Base-by-base conservation (phyloP, 1,140 invertebrate genomes). In the Drosophila mayri region DNA sequence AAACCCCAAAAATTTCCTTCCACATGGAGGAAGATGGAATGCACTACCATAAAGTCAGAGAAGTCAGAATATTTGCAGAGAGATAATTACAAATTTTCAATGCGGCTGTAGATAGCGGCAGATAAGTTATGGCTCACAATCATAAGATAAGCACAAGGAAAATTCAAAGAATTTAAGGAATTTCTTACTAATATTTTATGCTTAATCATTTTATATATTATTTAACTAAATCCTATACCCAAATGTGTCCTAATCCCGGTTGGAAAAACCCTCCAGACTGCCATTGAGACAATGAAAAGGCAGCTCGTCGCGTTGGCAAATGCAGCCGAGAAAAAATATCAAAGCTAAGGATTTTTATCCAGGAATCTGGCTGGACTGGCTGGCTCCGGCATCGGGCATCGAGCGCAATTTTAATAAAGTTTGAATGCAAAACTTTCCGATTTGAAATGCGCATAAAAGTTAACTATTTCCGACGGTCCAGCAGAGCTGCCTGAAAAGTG, bases 361-460 rank as follows among this genome's bases (percentile, higher is more conserved):
- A 20, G 30, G 9, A 44, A 30, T 30, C 8, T 30, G 28, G 16
- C 38, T 52, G 52, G 30, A 44, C 41, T 46, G n/a, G 18, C 25
- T 14, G 57, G 50, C 44, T 44, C 22, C 22, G 47, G 47, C 47
- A 50, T 49, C 67, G 67, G 66, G 49, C 84, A 83, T 81, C 82
- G 79, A 88, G 76, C 76, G 72, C 71, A 88, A 88, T 87, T 87
- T 87, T 87, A 88, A 88, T 87, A 87, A 87, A 87, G 84, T 87
- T 87, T 87, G 76, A 87, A 87, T 88, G 84, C 65, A 84, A 87
- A 87, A 87, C 81, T 88, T 87, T 88, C 47, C 76, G 84, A 88
- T 87, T 87, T 87, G 84, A 87, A 87, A 87, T 87, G 84, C 84
- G 82, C 79, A 87, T 87, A 88, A 88, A 88, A 87, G 84, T 87